Evolutionary conservation across 2,888 invertebrate genomes (phyloP).

Genomic region (Cheilosia impressa): DNA sequence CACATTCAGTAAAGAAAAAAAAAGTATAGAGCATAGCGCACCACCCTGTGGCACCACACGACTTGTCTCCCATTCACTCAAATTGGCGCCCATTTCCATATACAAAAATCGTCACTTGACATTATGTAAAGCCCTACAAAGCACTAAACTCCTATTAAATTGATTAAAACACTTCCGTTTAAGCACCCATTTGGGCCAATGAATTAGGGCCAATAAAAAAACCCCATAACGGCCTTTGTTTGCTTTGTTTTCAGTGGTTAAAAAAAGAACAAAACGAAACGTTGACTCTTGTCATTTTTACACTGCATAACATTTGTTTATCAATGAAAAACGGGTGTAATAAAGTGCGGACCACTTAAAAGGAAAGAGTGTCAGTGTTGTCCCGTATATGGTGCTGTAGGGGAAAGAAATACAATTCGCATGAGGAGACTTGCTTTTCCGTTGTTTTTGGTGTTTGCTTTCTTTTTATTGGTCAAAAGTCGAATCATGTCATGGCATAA

Average conservation of each 20-base stretch:
- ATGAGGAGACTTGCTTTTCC: neutral
- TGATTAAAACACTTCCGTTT: constrained; percentile 24
- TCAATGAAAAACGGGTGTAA: constrained; percentile 37
- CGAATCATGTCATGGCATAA: constrained; percentile 32
- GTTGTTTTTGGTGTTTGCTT: neutral
- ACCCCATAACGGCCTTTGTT: constrained; percentile 7
- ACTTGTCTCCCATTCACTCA: no score
- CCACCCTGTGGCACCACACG: no score
- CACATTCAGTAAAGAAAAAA: no score
- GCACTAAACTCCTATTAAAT: constrained; percentile 4
- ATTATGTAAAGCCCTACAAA: neutral
- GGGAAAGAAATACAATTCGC: constrained; percentile 7
- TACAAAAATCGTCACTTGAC: no score
- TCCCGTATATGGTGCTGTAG: no score
- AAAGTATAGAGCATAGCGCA: no score
- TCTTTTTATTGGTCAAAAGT: constrained; percentile 56
- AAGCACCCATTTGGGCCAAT: constrained; percentile 15
- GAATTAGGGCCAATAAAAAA: neutral
- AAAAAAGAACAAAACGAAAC: constrained; percentile 3
- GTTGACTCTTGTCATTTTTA: constrained; percentile 26
- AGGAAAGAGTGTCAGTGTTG: neutral
- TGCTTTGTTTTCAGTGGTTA: neutral
- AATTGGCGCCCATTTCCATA: no score
- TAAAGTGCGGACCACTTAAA: constrained; percentile 44
- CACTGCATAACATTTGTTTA: constrained; percentile 38